A percentile compares a stretch with the other conserved stretches of the same genome.
Conservation (phyloP, 2,113 vertebrate species). For the Petrocephalus microphthalmus region DNA sequence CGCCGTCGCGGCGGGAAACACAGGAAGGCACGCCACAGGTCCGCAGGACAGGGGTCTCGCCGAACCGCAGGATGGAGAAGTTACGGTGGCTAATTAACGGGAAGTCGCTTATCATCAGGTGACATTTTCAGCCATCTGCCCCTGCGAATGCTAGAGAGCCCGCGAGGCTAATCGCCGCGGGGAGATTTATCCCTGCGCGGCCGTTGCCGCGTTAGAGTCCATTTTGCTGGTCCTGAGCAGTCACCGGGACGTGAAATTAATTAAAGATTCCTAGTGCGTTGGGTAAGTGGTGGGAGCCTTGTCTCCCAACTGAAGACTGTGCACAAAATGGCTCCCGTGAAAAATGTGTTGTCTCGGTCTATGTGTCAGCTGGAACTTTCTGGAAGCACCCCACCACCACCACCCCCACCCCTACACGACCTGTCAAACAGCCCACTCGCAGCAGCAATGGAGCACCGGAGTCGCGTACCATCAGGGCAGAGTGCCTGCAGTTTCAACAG, state of each 20-base stretch:
- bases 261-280: neutral
- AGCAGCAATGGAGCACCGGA: neutral
- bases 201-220: neutral
- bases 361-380: neutral
- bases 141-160: neutral
- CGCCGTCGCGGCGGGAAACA: neutral
- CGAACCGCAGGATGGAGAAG: neutral
- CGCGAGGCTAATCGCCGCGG: neutral
- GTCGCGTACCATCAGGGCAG: neutral
- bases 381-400: neutral
- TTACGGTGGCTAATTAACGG: neutral
- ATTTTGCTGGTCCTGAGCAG: neutral
- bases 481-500: neutral
- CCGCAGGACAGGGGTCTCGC: neutral
- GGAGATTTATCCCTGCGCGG: neutral
- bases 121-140: slow-evolving; percentile 14
- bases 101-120: neutral
- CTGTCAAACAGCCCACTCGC: neutral
- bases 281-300: neutral
- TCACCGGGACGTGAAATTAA: neutral
- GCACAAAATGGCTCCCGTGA: neutral
- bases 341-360: neutral
- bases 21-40: neutral
- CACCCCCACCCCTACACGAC: neutral
- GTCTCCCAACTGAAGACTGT: neutral